These are phyloP conservation scores for Paralichthys olivaceus DNA, from an alignment of 2,113 vertebrate species.

Conservation along the genomic window DNA sequence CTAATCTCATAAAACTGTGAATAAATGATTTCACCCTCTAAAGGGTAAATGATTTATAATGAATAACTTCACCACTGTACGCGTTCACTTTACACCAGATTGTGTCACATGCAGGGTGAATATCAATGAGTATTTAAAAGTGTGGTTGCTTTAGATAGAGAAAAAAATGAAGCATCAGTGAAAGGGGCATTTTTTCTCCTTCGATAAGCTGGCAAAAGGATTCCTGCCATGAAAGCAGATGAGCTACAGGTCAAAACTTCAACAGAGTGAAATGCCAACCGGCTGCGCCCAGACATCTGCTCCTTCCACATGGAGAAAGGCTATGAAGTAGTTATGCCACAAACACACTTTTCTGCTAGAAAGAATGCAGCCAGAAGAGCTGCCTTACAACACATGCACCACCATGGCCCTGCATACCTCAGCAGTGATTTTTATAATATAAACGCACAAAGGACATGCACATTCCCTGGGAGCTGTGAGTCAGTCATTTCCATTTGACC, in stretches of 20 bases:
- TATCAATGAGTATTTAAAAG: constrained; percentile 35
- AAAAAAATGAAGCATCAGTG: constrained; percentile 22
- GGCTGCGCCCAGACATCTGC: constrained; percentile 7
- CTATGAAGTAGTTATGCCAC: constrained; percentile 1
- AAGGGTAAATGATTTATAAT: constrained; percentile 69
- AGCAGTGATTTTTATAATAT: constrained; percentile 12
- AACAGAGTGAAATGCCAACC: constrained; percentile 11
- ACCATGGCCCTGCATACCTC: constrained; percentile 25
- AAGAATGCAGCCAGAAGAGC: constrained; percentile 44
- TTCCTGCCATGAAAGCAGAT: constrained; percentile 23
- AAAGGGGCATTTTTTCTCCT: constrained; percentile 1
- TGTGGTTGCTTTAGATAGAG: constrained; percentile 2
- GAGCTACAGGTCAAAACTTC: constrained; percentile 11
- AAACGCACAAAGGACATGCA: constrained; percentile 28
- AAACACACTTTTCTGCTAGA: constrained; percentile 19
- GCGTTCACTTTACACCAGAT: constrained; percentile 48
- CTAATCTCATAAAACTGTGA: constrained; percentile 57
- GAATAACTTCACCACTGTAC: constrained; percentile 56
- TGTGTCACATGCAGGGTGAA: constrained; percentile 27
- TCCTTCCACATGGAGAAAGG: constrained; percentile 26
- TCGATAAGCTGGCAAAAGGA: constrained; percentile 7
- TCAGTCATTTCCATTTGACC: constrained; percentile 59
- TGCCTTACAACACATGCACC: constrained; percentile 33
- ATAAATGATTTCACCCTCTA: constrained; percentile 66
- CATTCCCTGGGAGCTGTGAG: constrained; percentile 49